phyloP scores from a whole-genome alignment of 2,797 vertebrate genomes.

The Lacerta bilineata region DNA sequence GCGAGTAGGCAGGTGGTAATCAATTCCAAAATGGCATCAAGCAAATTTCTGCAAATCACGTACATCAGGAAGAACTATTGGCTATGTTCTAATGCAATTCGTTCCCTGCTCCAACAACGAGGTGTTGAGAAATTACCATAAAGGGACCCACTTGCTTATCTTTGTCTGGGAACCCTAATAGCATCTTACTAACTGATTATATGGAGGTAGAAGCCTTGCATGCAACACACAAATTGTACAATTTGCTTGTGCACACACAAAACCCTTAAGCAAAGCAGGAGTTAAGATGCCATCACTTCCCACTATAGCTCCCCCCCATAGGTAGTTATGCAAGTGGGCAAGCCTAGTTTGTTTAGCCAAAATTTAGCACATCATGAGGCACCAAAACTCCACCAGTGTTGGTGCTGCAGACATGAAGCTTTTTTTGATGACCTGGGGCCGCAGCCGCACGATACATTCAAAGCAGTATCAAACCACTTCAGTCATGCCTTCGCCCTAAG shows the following conservation, averaged over 20 bases:
- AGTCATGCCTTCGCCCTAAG: too few species aligned
- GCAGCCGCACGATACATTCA: too few species aligned
- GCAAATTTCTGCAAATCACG: background rate
- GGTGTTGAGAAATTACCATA: background rate
- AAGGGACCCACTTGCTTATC: conserved; percentile 17
- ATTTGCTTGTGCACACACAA: background rate
- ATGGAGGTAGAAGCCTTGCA: background rate
- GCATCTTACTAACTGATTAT: conserved; percentile 45
- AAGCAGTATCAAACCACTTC: too few species aligned
- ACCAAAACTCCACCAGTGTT: too few species aligned
- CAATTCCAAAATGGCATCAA: conserved; percentile 40
- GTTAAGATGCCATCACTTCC: too few species aligned
- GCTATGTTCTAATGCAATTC: background rate
- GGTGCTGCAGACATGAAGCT: too few species aligned
- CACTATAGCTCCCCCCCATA: too few species aligned
- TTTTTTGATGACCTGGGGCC: too few species aligned
- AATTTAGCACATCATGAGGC: background rate
- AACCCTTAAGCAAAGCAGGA: conserved; percentile 6
- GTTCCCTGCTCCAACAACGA: background rate
- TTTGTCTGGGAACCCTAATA: conserved; percentile 31
- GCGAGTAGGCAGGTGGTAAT: accelerated
- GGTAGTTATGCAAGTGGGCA: too few species aligned
- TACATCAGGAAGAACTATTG: background rate
- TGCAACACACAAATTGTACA: background rate
- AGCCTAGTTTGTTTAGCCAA: background rate